A percentile compares a stretch with the other conserved stretches of the same genome.
phyloP scores from a whole-genome alignment of 64 coral and sea anemone genomes.

The Actinia equina region DNA sequence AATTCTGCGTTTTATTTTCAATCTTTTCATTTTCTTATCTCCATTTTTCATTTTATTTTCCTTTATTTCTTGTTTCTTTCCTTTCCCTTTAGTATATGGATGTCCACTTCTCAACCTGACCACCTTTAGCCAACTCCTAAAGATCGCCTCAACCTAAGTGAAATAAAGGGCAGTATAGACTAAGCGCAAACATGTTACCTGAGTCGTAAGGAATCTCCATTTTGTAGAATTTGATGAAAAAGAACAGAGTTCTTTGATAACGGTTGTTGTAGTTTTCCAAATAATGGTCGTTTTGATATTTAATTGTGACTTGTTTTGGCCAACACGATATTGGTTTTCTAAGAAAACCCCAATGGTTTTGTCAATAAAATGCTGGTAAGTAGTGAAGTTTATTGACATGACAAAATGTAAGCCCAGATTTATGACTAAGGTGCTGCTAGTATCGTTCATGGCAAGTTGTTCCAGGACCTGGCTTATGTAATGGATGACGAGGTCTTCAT shows the following conservation, averaged over 20 bases:
- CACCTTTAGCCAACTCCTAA: too few relatives aligned
- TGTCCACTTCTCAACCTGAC: too few relatives aligned
- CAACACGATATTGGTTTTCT: not conserved
- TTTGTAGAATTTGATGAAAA: conserved; percentile 1
- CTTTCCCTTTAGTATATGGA: too few relatives aligned
- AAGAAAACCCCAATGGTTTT: not conserved
- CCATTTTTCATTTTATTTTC: not conserved
- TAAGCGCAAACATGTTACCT: conserved; percentile 22
- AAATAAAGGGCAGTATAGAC: too few relatives aligned
- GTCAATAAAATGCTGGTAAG: conserved; percentile 52
- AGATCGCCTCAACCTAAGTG: too few relatives aligned
- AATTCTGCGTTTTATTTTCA: not conserved
- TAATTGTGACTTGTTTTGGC: too few relatives aligned
- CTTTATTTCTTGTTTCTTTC: too few relatives aligned
- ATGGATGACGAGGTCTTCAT: conserved; percentile 29
- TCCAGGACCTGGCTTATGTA: conserved; percentile 24
- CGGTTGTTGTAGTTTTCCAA: conserved; percentile 75
- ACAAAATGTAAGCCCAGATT: conserved; percentile 77
- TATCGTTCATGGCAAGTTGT: not conserved
- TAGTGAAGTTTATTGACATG: conserved; percentile 60
- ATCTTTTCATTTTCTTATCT: too few relatives aligned
- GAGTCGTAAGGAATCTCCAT: conserved; percentile 66
- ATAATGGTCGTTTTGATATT: conserved; percentile 50
- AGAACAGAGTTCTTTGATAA: conserved; percentile 44
- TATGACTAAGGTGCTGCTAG: conserved; percentile 48